Base-by-base conservation (phyloP, 2,113 vertebrate species). In the Epinephelus lanceolatus region DNA sequence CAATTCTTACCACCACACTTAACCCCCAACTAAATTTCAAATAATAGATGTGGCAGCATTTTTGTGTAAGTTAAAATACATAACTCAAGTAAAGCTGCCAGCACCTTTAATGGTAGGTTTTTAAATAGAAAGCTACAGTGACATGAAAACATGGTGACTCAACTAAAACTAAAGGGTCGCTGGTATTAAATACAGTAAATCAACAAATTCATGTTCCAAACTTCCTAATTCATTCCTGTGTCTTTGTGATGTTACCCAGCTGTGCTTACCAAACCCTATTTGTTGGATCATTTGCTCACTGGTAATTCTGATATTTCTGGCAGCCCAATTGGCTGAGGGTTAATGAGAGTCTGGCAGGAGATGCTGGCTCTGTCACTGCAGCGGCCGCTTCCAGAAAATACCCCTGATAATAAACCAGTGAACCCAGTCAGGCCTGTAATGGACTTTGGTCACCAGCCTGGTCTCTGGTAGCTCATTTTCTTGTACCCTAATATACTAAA, bases 281-380 rank as follows among this genome's bases (percentile, higher is more conserved):
- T 53, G 42, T 42, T 56, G 80, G 57, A 14, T 57, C 21, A 17
- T 76, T 65, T 57, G 6, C 53, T 66, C 51, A 12, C 15, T 53
- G 27, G 10, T 57, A 12, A 59, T 61, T 33, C 11, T 49, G 47
- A 76, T 62, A 69, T 70, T 70, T 76, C 63, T 51, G 68, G 68
- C 67, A 52, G 62, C 19, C 59, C 71, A 60, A 66, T 60, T 51
- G 42, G 59, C 17, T 71, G 56, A 56, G 59, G 7, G 51, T 57
- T 59, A 66, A 40, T 77, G 74, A 51, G 67, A 3, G 19, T 70
- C 56, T 76, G 79, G 45, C 55, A 42, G 61, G 62, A 37, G 53
- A 59, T 21, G 12, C n/a, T 70, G 59, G 21, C 9, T 27, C 21
- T 47, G 59, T 27, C n/a, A 23, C 14, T 49, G 47, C 53, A 66